Percentiles rank a stretch among this genome's conserved stretches.
Evolutionary conservation across 2,797 vertebrate species (phyloP).

Genomic region (Australoheros facetus): DNA sequence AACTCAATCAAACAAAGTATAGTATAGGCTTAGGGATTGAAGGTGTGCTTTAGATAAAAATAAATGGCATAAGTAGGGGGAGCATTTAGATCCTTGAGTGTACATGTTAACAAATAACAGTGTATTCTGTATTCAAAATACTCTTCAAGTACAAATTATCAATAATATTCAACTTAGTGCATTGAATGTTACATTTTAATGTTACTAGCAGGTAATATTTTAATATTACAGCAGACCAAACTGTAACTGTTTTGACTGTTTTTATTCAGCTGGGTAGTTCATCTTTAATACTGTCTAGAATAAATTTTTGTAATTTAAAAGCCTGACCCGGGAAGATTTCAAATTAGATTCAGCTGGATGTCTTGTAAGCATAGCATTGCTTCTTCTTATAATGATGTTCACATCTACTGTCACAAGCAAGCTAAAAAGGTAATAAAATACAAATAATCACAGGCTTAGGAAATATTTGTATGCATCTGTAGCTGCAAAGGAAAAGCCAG

Average conservation of each 20-base stretch:
- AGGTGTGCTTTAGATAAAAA: not conserved
- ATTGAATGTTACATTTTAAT: not conserved
- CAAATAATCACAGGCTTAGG: not conserved
- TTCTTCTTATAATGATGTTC: not conserved
- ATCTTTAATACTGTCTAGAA: constrained; percentile 7
- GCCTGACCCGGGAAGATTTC: not conserved
- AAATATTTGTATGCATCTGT: not conserved
- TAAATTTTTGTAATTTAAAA: not conserved
- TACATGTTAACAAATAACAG: not conserved
- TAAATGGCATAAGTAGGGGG: not conserved
- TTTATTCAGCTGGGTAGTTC: not conserved
- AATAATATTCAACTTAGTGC: not conserved
- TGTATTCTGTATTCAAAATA: not conserved
- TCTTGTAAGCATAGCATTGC: not conserved
- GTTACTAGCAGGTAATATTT: not conserved
- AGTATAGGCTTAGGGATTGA: no score
- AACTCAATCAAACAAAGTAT: not conserved
- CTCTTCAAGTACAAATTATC: not conserved
- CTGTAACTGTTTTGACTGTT: not conserved
- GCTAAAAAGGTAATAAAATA: constrained; percentile 2
- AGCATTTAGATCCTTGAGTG: no score
- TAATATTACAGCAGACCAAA: not conserved
- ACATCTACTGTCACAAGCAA: not conserved
- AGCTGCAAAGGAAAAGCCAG: not conserved
- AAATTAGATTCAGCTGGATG: not conserved